Evolutionary conservation across 1,140 invertebrate genomes (phyloP).

Genomic region (Drosophila persimilis): DNA sequence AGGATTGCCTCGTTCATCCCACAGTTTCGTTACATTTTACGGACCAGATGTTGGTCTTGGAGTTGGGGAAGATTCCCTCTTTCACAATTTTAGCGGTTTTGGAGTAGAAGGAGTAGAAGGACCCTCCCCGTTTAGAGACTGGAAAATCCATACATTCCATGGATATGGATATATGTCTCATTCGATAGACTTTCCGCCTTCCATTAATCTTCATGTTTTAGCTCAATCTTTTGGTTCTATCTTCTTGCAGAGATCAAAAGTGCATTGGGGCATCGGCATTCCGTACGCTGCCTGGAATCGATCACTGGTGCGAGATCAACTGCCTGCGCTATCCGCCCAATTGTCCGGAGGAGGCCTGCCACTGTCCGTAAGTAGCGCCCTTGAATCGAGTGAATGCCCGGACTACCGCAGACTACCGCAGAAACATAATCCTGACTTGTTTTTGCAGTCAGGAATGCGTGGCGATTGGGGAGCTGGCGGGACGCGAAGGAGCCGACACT

Average conservation of each 20-base stretch:
- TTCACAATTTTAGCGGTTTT: too few species aligned
- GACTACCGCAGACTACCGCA: not conserved
- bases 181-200: too few species aligned
- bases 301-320: conserved; percentile 92
- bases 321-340: conserved; percentile 93
- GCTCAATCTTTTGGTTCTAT: not conserved
- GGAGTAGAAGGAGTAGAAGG: too few species aligned
- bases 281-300: conserved; percentile 88
- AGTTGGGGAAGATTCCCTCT: too few species aligned
- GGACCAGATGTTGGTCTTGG: too few species aligned
- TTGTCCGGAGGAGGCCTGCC: conserved; percentile 89
- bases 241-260: conserved; percentile 87
- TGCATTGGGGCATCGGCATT: conserved; percentile 87
- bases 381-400: not conserved
- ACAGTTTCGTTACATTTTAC: too few species aligned
- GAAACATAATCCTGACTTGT: not conserved
- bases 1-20: too few species aligned
- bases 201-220: not conserved
- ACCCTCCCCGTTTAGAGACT: too few species aligned
- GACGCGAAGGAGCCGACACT: conserved; percentile 89
- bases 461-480: conserved; percentile 89
- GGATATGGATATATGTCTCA: too few species aligned
- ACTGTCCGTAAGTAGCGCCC: conserved; percentile 90
- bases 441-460: conserved; percentile 88
- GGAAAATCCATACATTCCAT: too few species aligned